phyloP scores from a whole-genome alignment of 2,113 vertebrate genomes.

The Coryphaenoides rupestris region DNA sequence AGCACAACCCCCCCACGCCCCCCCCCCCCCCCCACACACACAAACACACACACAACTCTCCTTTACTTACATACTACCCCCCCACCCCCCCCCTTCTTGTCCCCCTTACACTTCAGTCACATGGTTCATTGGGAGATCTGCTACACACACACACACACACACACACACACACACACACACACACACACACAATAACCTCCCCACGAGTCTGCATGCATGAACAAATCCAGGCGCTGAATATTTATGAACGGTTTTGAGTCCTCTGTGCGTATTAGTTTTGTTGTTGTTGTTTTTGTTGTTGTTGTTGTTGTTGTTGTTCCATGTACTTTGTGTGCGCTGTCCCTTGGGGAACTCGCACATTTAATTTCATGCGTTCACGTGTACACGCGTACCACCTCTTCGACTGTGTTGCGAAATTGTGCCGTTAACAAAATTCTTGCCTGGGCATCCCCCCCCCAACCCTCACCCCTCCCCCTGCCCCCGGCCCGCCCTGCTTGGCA shows the following conservation, averaged over 20 bases:
- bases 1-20: constrained; percentile 40
- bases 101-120: constrained; percentile 49
- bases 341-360: not conserved
- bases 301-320: constrained; percentile 51
- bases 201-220: constrained; percentile 62
- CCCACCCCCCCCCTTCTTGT: constrained; percentile 28
- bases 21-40: constrained; percentile 15
- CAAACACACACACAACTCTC: not conserved
- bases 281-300: no score
- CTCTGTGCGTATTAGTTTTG: no score
- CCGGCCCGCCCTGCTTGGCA: no score
- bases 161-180: no score
- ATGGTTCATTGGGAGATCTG: constrained; percentile 58
- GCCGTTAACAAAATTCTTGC: constrained; percentile 20
- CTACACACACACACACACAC: constrained; percentile 63
- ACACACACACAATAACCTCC: constrained; percentile 65
- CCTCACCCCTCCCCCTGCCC: no score
- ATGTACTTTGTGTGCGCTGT: constrained; percentile 28
- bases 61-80: constrained; percentile 9
- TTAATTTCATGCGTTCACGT: not conserved
- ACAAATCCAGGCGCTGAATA: constrained; percentile 66
- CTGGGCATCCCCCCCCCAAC: constrained; percentile 40
- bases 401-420: constrained; percentile 24
- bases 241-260: constrained; percentile 61
- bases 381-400: constrained; percentile 2